These are phyloP conservation scores for Lycia hirtaria DNA, from an alignment of 2,888 invertebrate genomes.

Conservation along the genomic window DNA sequence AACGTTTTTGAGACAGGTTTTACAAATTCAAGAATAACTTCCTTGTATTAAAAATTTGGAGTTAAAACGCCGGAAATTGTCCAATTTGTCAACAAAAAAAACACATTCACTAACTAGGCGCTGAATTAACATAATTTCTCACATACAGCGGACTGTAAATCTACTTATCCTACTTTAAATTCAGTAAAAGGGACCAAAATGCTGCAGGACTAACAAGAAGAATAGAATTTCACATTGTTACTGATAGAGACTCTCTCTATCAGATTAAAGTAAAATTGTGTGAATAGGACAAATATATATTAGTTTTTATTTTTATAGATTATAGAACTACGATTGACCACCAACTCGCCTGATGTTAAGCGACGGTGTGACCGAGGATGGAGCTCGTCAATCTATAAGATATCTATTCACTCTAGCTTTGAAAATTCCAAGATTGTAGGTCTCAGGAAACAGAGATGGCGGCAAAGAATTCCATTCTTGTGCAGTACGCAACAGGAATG, in stretches of 20 bases:
- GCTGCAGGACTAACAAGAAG: slow-evolving; percentile 65
- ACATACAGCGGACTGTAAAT: slow-evolving; percentile 55
- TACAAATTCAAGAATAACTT: not conserved
- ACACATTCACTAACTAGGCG: slow-evolving; percentile 48
- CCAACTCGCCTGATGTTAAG: no score
- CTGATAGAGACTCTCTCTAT: no score
- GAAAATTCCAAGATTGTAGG: no score
- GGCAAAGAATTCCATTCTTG: no score
- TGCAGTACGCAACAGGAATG: no score
- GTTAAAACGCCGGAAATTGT: not conserved
- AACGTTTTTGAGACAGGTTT: no score
- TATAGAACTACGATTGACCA: no score
- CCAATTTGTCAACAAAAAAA: slow-evolving; percentile 22
- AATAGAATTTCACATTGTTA: slow-evolving; percentile 74
- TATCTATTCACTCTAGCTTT: no score
- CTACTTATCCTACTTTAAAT: slow-evolving; percentile 62
- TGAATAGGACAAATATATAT: not conserved
- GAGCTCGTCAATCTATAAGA: no score
- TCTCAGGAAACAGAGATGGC: no score
- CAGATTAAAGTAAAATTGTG: not conserved
- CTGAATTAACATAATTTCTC: slow-evolving; percentile 51
- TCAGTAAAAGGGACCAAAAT: slow-evolving; percentile 61
- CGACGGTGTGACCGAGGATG: no score
- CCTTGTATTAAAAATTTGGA: not conserved
- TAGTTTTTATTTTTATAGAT: no score